Base-by-base conservation (phyloP, 2,797 vertebrate species). In the Gephyroberyx darwinii region DNA sequence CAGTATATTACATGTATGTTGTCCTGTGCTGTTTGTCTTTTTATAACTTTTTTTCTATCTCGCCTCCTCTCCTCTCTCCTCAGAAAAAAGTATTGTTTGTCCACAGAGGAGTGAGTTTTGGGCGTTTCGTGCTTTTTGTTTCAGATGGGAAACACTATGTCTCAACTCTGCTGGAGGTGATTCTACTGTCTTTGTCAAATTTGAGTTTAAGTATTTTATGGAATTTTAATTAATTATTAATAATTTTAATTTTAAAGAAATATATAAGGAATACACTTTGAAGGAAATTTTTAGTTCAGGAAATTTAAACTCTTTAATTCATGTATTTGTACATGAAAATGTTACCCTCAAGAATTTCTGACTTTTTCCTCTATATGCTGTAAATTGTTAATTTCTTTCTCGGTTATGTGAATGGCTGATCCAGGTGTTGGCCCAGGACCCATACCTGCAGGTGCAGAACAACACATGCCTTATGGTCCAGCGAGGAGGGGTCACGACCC, bases 111-210 rank as follows among this genome's bases (percentile, higher is more conserved):
- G 92, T 91, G 37, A 95, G 94, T 86, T 95, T 85, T 31, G 95
- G 95, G 0, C 91, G 89, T 59, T 97, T 98, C 71, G 94, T 98
- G 50, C 89, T 99, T 48, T 96, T 98, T 2, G 91, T 98, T 37
- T 94, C 95, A 0, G 96, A 98, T 75, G 95, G 95, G 4, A 94
- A 96, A 80, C 95, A 97, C 82, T 95, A 95, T 64, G 94, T 92
- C 0, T 96, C 95, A 22, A 92, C 93, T 0, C 78, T 98, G 35
- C 77, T 97, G 3, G 95, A 97, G 90, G 95, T 98, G 68, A 93
- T 55, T 59, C 53, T 62, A 33, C 20, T 41, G 3, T 63, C 19
- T 35, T 65, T 14, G 26, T 26, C 26, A 26, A 26, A 26, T 26
- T 26, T 26, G 26, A 26, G 26, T 4, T 35, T 4, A 35, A 35